Evolutionary conservation across 2,888 invertebrate species (phyloP).

Genomic region (Drepana falcataria): DNA sequence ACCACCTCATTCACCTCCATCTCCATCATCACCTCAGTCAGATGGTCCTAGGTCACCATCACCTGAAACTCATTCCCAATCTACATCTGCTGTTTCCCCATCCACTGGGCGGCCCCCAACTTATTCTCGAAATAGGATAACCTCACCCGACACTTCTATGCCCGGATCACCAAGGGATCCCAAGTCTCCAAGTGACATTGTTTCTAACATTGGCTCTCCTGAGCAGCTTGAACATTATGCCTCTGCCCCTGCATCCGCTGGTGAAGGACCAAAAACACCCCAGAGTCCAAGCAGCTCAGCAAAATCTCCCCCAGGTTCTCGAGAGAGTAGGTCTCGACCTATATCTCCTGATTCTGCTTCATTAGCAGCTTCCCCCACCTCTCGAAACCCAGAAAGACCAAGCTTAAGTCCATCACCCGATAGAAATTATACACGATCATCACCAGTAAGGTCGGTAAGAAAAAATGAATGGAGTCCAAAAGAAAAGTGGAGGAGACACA

Average conservation of each 20-base stretch:
- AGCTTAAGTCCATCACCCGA: slow-evolving; percentile 60
- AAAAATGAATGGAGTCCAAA: slow-evolving; percentile 62
- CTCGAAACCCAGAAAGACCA: slow-evolving; percentile 38
- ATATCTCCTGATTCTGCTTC: slow-evolving; percentile 53
- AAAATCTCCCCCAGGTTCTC: slow-evolving; percentile 52
- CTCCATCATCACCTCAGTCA: slow-evolving; percentile 30
- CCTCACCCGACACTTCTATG: slow-evolving; percentile 69
- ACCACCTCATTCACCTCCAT: slow-evolving; percentile 37
- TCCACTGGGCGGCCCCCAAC: slow-evolving; percentile 31
- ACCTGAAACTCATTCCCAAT: slow-evolving; percentile 47
- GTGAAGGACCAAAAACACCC: slow-evolving; percentile 63
- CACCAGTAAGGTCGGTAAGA: slow-evolving; percentile 38
- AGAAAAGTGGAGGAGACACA: slow-evolving; percentile 65
- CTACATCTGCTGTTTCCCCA: slow-evolving; percentile 40
- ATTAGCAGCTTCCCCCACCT: slow-evolving; percentile 38
- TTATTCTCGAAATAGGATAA: slow-evolving; percentile 66
- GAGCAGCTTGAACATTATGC: slow-evolving; percentile 46
- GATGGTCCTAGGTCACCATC: slow-evolving; percentile 50
- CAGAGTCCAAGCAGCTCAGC: slow-evolving; percentile 50
- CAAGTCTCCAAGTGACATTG: slow-evolving; percentile 61
- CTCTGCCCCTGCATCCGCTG: slow-evolving; percentile 38
- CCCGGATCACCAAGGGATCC: slow-evolving; percentile 55
- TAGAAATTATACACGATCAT: slow-evolving; percentile 46
- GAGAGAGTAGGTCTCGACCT: slow-evolving; percentile 47
- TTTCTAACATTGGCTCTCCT: slow-evolving; percentile 47